A percentile compares a stretch with the other conserved stretches of the same genome.
Evolutionary conservation across 2,113 vertebrate species (phyloP).

Genomic region (Philantomba maxwellii): DNA sequence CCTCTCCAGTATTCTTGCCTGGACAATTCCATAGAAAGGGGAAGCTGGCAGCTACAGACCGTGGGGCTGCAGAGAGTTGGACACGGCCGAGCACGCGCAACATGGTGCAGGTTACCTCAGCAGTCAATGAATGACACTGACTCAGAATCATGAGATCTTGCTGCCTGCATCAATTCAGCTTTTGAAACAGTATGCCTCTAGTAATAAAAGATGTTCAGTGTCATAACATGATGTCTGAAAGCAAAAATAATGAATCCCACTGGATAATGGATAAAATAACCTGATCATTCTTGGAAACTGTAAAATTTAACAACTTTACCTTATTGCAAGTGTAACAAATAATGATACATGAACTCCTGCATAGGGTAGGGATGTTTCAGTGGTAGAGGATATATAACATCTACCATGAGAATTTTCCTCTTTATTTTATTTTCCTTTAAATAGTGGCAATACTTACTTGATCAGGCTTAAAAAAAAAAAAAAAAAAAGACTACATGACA

Average conservation of each 20-base stretch:
- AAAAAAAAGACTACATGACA: not conserved
- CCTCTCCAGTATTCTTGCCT: not conserved
- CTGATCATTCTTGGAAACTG: slow-evolving; percentile 12
- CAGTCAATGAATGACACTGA: not conserved
- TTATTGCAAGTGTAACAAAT: not conserved
- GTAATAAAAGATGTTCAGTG: not conserved
- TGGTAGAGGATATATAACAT: not conserved
- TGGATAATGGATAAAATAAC: not conserved
- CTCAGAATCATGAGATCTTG: not conserved
- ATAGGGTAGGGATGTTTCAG: not conserved
- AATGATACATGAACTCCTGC: not conserved
- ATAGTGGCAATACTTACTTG: not conserved
- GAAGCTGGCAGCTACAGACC: not conserved
- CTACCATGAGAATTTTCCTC: not conserved
- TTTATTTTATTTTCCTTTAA: not conserved
- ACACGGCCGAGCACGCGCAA: accelerated
- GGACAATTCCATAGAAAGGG: not conserved
- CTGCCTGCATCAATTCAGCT: not conserved
- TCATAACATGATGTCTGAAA: not conserved
- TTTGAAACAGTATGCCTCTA: not conserved
- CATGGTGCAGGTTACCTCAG: not conserved
- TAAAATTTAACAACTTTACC: slow-evolving; percentile 4
- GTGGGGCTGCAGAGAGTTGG: not conserved
- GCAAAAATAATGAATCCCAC: slow-evolving; percentile 36
- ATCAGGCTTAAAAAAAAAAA: not conserved